Evolutionary conservation across 1,140 invertebrate species (phyloP).

Genomic region (Hylyphantes graminicola): DNA sequence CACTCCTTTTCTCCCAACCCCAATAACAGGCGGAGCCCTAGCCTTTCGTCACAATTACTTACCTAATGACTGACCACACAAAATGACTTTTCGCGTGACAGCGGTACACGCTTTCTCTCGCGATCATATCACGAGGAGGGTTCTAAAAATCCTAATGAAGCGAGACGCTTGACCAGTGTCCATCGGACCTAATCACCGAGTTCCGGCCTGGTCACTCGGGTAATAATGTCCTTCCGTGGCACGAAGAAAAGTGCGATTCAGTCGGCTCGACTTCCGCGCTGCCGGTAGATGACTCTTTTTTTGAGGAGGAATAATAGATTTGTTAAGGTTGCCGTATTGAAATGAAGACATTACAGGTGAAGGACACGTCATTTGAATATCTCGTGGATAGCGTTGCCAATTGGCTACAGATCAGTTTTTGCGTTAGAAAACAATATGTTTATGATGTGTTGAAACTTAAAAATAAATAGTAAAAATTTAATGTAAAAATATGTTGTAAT

Average conservation of each 20-base stretch:
- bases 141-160: no score
- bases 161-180: background rate
- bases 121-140: background rate
- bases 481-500: no score
- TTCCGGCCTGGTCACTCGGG: conserved; percentile 28
- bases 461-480: no score
- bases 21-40: conserved; percentile 8
- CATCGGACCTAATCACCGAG: conserved; percentile 37
- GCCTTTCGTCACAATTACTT: conserved; percentile 53
- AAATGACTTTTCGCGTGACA: conserved; percentile 35
- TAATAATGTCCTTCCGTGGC: conserved; percentile 45
- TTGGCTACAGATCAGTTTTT: no score
- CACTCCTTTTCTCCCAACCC: no score
- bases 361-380: no score
- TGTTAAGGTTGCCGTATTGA: no score
- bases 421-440: no score
- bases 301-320: background rate
- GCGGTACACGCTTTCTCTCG: conserved; percentile 36
- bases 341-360: no score
- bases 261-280: conserved; percentile 26
- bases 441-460: no score
- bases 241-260: conserved; percentile 40
- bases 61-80: conserved; percentile 31
- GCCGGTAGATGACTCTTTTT: conserved; percentile 46
- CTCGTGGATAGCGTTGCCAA: no score